phyloP scores from a whole-genome alignment of 1,140 invertebrate genomes.

The Eumeta japonica region DNA sequence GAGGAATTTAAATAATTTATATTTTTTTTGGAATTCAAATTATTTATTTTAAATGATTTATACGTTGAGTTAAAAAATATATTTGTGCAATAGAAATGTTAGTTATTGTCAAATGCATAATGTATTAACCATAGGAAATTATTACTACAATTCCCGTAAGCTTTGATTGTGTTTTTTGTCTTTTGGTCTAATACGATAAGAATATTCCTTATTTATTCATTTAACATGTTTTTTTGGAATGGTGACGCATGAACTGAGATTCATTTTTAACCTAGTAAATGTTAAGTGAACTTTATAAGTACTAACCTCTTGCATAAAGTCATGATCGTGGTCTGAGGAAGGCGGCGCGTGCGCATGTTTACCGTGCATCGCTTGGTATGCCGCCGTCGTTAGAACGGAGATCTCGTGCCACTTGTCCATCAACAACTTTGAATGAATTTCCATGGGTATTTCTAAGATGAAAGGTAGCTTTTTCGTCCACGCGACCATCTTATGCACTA shows the following conservation, averaged over 20 bases:
- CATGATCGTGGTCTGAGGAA: conserved; percentile 61
- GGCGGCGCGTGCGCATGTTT: conserved; percentile 58
- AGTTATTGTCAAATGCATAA: too few relatives aligned
- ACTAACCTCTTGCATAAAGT: conserved; percentile 76
- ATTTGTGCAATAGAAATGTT: background rate
- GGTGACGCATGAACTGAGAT: too few relatives aligned
- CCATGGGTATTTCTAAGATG: conserved; percentile 91
- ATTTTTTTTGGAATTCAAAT: too few relatives aligned
- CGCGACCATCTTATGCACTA: conserved; percentile 95
- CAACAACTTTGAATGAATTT: conserved; percentile 89
- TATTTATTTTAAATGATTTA: background rate
- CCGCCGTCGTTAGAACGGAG: conserved; percentile 88
- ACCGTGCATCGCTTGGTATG: conserved; percentile 89
- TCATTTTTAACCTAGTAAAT: too few relatives aligned
- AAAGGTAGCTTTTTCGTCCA: conserved; percentile 98
- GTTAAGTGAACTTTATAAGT: background rate
- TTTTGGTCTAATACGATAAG: background rate
- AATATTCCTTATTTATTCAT: background rate
- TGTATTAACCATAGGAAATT: too few relatives aligned
- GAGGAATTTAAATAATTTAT: too few relatives aligned
- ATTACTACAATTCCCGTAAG: too few relatives aligned
- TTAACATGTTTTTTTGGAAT: too few relatives aligned
- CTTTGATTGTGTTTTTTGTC: background rate
- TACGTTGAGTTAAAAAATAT: background rate
- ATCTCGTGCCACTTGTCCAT: conserved; percentile 98